Percentiles rank a stretch among this genome's conserved stretches.
phyloP scores from a whole-genome alignment of 1,140 invertebrate species.

The Mesaphorura yosii region DNA sequence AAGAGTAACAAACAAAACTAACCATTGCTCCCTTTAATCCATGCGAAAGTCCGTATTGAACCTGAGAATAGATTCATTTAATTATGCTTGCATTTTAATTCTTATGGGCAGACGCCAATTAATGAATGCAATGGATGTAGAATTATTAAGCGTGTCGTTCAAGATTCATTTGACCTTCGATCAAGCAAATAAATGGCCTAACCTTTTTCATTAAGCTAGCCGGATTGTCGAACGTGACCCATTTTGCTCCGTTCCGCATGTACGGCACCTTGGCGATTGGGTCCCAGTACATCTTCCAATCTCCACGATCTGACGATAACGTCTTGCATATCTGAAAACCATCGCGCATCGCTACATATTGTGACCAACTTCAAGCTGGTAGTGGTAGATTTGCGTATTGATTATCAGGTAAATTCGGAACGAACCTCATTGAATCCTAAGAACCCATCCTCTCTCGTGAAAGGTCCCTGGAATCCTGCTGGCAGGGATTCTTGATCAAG shows the following conservation, averaged over 20 bases:
- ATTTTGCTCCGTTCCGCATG: conserved; percentile 28
- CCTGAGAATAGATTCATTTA: neutral
- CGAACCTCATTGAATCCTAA: conserved; percentile 75
- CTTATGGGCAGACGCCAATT: neutral
- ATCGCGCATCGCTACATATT: too few species aligned
- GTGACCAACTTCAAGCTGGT: too few species aligned
- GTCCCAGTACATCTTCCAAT: conserved; percentile 31
- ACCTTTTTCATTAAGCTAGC: conserved; percentile 29
- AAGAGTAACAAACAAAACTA: neutral
- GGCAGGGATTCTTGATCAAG: conserved; percentile 41
- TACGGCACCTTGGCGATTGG: conserved; percentile 27
- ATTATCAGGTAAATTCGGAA: neutral
- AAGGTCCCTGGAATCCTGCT: conserved; percentile 57
- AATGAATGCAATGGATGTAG: neutral
- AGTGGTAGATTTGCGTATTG: too few species aligned
- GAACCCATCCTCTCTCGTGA: conserved; percentile 67
- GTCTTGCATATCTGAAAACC: conserved; percentile 35
- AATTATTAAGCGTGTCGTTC: too few species aligned
- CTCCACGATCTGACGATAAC: conserved; percentile 20
- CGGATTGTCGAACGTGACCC: conserved; percentile 31
- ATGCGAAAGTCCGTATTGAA: too few species aligned
- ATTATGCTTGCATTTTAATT: neutral
- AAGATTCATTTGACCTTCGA: too few species aligned
- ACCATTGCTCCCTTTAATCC: neutral
- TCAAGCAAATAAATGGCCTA: too few species aligned